Conservation (phyloP, 2,797 vertebrate species). For the Sebastes itinus region DNA sequence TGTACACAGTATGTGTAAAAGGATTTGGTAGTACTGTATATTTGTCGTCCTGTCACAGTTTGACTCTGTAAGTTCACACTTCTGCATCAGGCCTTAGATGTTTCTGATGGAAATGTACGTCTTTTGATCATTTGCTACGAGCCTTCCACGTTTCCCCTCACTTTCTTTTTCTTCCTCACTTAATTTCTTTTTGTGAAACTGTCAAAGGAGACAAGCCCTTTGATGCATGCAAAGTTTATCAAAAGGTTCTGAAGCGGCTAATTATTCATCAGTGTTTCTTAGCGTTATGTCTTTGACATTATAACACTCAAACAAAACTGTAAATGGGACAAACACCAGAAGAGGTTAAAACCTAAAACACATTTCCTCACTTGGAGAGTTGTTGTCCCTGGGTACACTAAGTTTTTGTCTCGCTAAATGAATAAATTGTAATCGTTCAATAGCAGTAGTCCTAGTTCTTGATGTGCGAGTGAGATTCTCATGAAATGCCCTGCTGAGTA, state of each 20-base stretch:
- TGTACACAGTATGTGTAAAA: neutral
- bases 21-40: neutral
- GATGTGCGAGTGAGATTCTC: constrained; percentile 24
- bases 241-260: constrained; percentile 62
- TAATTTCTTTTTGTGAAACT: constrained; percentile 61
- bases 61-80: constrained; percentile 41
- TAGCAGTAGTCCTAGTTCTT: constrained; percentile 1
- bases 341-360: constrained; percentile 28
- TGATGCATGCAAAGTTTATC: constrained; percentile 68
- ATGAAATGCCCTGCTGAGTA: constrained; percentile 36
- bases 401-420: constrained; percentile 31
- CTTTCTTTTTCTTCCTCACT: constrained; percentile 33
- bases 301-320: constrained; percentile 43
- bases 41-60: constrained; percentile 42
- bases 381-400: constrained; percentile 13
- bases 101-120: constrained; percentile 39
- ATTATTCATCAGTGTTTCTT: constrained; percentile 65
- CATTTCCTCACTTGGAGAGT: constrained; percentile 8
- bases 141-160: constrained; percentile 28
- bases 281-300: constrained; percentile 49
- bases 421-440: constrained; percentile 29
- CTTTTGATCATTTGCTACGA: constrained; percentile 69
- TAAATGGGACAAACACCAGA: constrained; percentile 31
- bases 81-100: constrained; percentile 50
- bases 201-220: constrained; percentile 59